Base-by-base conservation (phyloP, 2,113 vertebrate species). In the Aleadryas rufinucha region DNA sequence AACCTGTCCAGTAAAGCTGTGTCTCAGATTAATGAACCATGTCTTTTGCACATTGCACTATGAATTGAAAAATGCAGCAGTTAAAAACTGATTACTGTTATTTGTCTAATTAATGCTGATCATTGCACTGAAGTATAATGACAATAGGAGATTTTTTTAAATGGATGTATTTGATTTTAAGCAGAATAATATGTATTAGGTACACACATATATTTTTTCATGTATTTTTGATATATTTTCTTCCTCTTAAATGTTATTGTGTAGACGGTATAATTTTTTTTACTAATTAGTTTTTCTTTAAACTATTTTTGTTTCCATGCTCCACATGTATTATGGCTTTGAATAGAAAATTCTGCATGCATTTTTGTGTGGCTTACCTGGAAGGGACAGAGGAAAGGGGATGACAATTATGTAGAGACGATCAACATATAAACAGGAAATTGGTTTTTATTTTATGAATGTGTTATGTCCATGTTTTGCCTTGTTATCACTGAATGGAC, bases 1-100 rank as follows among this genome's bases (percentile, higher is more conserved):
- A 85, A 75, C 77, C 85, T 95, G 87, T 95, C 84, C 84, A 79
- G 70, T 86, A 72, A 91, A 89, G 45, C n/a, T 69, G 30, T 53
- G 37, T 83, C 47, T 93, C 70, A 31, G 26, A 63, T 72, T 85
- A 89, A 71, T 82, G 78, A 87, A 59, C 56, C 37, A 7, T 53
- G 44, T 24, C 45, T 89, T 60, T 30, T 44, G 27, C 78, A 53
- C 5, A 3, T 83, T 57, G 52, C 56, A 72, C 7, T 84, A 37
- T 2, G 24, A 59, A 69, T 49, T 71, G 44, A 59, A 75, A 89
- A 95, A 71, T 19, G 6, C 35, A 82, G 44, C 41, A 24, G 30
- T 70, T 85, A 60, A 82, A 52, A 81, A 11, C 26, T 54, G 23
- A n/a, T 89, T 91, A 64, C 18, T 71, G 50, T 82, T 89, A 42